Evolutionary conservation across 2,113 vertebrate genomes (phyloP).

Genomic region (Sphaerodactylus townsendi): DNA sequence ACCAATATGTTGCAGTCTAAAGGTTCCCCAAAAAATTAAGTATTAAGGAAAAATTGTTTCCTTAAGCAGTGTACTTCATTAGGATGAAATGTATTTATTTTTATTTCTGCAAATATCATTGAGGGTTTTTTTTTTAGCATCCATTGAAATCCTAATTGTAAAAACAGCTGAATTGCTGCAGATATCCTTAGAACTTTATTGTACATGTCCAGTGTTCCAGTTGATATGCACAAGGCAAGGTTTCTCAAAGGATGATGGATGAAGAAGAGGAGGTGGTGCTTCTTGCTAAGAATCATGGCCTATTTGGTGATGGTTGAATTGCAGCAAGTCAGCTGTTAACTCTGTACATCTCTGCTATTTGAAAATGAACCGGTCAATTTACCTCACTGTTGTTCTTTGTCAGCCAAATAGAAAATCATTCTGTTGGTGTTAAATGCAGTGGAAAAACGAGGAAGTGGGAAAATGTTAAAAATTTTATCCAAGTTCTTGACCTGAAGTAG

Average conservation of each 20-base stretch:
- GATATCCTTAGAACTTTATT: neutral
- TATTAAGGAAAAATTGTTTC: neutral
- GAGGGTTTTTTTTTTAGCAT: neutral
- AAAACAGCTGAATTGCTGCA: neutral
- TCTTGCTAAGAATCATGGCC: neutral
- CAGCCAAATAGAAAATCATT: conserved; percentile 33
- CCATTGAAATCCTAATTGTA: neutral
- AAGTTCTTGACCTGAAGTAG: conserved; percentile 6
- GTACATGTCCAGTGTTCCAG: neutral
- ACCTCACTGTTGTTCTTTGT: neutral
- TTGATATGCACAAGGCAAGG: neutral
- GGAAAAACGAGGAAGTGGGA: conserved; percentile 20
- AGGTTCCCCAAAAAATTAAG: too few relatives aligned
- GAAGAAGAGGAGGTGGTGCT: neutral
- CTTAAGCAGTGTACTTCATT: neutral
- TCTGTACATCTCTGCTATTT: neutral
- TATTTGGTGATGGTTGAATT: conserved; percentile 3
- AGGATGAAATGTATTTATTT: neutral
- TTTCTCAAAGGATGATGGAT: neutral
- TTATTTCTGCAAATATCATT: neutral
- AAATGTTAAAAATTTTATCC: conserved; percentile 27
- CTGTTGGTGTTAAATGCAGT: conserved; percentile 24
- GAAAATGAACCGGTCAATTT: conserved; percentile 25
- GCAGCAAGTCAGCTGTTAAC: conserved; percentile 10
- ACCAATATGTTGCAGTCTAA: too few relatives aligned